Evolutionary conservation across 2,888 invertebrate species (phyloP).

Genomic region (Leucoptera coffeella): DNA sequence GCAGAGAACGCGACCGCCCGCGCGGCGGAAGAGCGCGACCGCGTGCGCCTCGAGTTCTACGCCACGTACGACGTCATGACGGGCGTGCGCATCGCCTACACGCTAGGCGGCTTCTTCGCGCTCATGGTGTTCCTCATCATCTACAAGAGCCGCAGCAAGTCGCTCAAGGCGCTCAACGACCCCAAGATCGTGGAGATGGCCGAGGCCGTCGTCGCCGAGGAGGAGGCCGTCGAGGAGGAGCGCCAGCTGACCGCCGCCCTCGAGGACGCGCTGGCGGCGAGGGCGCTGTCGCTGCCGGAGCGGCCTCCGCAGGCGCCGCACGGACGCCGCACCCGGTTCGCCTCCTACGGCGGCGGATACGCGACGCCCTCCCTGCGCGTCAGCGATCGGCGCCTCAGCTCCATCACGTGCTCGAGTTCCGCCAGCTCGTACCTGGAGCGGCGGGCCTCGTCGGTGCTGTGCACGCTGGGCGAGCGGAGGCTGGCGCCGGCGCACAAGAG

Average conservation of each 20-base stretch:
- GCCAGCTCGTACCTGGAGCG: constrained; percentile 79
- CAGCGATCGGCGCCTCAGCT: constrained; percentile 62
- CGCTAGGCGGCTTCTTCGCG: constrained; percentile 85
- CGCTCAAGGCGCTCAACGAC: constrained; percentile 68
- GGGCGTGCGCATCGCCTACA: constrained; percentile 86
- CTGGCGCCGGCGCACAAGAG: constrained; percentile 62
- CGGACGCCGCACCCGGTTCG: constrained; percentile 33
- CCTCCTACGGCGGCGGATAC: constrained; percentile 56
- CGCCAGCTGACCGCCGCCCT: constrained; percentile 67
- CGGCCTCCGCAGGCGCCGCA: constrained; percentile 45
- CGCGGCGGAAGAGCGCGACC: constrained; percentile 54
- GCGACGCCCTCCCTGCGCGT: constrained; percentile 57
- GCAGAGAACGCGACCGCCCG: constrained; percentile 22
- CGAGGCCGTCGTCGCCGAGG: constrained; percentile 67
- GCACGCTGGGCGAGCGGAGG: constrained; percentile 73
- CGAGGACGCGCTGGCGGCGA: constrained; percentile 55
- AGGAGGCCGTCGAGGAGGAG: constrained; percentile 64
- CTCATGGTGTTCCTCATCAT: constrained; percentile 87
- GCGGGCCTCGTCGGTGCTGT: constrained; percentile 71
- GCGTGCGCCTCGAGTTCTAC: constrained; percentile 75
- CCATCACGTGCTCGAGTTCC: constrained; percentile 79
- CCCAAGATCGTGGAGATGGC: constrained; percentile 75
- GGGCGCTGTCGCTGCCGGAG: constrained; percentile 18
- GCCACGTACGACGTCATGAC: constrained; percentile 92
- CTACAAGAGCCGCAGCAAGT: constrained; percentile 82